Percentiles rank a stretch among this genome's conserved stretches.
Evolutionary conservation across 2,888 invertebrate genomes (phyloP).

Genomic region (Drosophila meridionalis): DNA sequence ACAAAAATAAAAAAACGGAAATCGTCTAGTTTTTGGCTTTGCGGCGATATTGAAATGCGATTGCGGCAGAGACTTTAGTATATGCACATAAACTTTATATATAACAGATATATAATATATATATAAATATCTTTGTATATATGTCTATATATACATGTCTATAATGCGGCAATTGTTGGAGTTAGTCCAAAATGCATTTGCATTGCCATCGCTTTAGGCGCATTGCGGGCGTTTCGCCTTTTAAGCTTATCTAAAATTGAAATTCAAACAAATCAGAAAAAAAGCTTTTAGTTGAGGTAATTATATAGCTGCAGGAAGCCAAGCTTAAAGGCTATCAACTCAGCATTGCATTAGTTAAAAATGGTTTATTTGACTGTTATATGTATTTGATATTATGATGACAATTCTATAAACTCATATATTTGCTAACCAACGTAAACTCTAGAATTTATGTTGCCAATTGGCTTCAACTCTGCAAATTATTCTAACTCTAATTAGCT

Average conservation of each 20-base stretch:
- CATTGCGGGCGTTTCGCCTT: conserved; percentile 67
- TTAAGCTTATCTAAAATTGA: conserved; percentile 72
- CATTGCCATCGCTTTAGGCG: conserved; percentile 69
- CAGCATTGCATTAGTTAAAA: conserved; percentile 2
- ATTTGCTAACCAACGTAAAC: no score
- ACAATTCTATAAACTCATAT: not conserved
- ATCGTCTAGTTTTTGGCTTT: conserved; percentile 59
- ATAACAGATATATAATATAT: not conserved
- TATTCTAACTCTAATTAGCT: conserved; percentile 1
- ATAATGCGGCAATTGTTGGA: conserved; percentile 75
- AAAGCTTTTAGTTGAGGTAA: conserved; percentile 29
- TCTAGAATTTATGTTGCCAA: not conserved
- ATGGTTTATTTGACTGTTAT: not conserved
- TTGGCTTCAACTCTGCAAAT: not conserved
- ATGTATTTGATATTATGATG: not conserved
- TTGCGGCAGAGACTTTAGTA: conserved; percentile 38
- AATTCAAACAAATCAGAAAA: conserved; percentile 32
- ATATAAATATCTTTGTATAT: conserved; percentile 12
- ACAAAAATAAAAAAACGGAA: conserved; percentile 15
- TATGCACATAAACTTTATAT: conserved; percentile 3
- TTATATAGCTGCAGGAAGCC: conserved; percentile 10
- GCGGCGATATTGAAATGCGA: conserved; percentile 59
- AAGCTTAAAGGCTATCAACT: not conserved
- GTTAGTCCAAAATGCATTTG: conserved; percentile 70
- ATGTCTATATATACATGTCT: conserved; percentile 33